These are phyloP conservation scores for Eristalinus aeneus DNA, from an alignment of 2,888 invertebrate genomes.

Conservation along the genomic window DNA sequence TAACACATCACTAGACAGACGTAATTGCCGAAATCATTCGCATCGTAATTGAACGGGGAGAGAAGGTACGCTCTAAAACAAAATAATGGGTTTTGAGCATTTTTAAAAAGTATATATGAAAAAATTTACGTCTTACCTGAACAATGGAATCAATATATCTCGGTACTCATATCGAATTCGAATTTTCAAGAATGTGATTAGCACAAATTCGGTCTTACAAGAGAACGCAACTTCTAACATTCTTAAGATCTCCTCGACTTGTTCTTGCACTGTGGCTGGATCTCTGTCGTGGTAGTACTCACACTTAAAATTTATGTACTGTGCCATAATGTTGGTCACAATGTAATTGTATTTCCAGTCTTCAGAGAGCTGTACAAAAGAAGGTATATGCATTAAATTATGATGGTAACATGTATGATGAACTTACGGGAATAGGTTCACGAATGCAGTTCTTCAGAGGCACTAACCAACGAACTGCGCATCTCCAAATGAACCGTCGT, in stretches of 20 bases:
- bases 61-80: not conserved
- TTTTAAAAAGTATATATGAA: not conserved
- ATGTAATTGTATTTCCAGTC: slow-evolving; percentile 58
- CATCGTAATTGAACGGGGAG: slow-evolving; percentile 8
- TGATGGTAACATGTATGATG: not conserved
- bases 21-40: slow-evolving; percentile 60
- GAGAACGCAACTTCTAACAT: slow-evolving; percentile 55
- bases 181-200: slow-evolving; percentile 66
- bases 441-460: slow-evolving; percentile 49
- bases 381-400: not conserved
- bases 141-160: slow-evolving; percentile 66
- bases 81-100: not conserved
- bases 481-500: slow-evolving; percentile 67
- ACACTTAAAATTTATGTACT: slow-evolving; percentile 70
- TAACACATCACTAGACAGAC: slow-evolving; percentile 65
- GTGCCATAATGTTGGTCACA: slow-evolving; percentile 65
- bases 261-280: not conserved
- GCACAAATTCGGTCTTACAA: slow-evolving; percentile 50
- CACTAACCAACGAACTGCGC: slow-evolving; percentile 64
- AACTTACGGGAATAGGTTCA: not conserved
- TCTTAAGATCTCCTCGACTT: slow-evolving; percentile 50
- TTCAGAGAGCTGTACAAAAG: slow-evolving; percentile 49
- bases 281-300: slow-evolving; percentile 29
- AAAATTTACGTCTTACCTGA: slow-evolving; percentile 55
- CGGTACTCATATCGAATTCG: slow-evolving; percentile 44